Percentiles rank a stretch among this genome's conserved stretches.
Conservation (phyloP, 2,797 vertebrate species). For the Heterohyrax brucei region DNA sequence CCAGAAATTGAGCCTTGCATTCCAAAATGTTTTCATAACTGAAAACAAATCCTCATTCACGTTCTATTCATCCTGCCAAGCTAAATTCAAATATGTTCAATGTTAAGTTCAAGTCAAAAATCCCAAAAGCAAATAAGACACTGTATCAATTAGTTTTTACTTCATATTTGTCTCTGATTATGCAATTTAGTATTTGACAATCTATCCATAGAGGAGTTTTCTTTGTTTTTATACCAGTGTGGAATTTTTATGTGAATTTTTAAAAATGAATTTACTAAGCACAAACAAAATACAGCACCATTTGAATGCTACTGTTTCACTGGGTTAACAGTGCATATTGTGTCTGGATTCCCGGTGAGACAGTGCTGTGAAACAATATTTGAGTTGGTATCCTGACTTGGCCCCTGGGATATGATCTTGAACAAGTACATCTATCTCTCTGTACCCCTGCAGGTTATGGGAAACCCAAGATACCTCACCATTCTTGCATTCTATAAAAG, state of each 20-base stretch:
- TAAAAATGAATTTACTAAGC: neutral
- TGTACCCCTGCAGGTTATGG: neutral
- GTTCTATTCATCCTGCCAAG: neutral
- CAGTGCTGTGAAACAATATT: neutral
- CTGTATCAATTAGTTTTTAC: neutral
- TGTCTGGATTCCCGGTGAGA: neutral
- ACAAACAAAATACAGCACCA: neutral
- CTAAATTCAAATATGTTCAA: neutral
- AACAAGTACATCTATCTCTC: neutral
- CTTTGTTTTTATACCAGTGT: neutral
- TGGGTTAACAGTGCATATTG: neutral
- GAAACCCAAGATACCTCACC: neutral
- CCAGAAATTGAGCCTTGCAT: neutral
- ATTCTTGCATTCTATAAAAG: conserved; percentile 10
- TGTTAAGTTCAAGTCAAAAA: conserved; percentile 7
- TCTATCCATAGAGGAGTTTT: conserved; percentile 3
- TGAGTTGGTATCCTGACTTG: neutral
- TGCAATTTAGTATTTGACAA: neutral
- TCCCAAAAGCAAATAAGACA: neutral
- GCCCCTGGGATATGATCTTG: neutral
- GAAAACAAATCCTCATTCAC: neutral
- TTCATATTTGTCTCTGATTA: conserved; percentile 22
- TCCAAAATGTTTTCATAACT: neutral
- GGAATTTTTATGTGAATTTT: neutral
- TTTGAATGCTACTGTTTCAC: neutral